Base-by-base conservation (phyloP, 2,113 vertebrate genomes). In the Leptobrachium ailaonicum region DNA sequence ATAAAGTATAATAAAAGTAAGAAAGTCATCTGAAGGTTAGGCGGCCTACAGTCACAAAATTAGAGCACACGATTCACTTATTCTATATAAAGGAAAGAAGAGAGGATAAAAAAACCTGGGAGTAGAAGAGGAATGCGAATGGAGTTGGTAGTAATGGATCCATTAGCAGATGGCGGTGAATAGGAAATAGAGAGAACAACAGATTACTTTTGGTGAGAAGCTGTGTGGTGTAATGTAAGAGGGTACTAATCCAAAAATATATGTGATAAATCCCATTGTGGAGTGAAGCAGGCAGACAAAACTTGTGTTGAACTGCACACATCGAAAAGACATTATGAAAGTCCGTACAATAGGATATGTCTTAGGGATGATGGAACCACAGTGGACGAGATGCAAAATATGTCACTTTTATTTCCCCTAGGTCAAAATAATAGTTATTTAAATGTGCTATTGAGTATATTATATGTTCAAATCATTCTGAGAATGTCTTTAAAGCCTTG, bases 151-250 rank as follows among this genome's bases (percentile, higher is more conserved):
- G 54, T 62, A 74, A 66, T 47, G 45, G 14, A 67, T 9, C 2
- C 45, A 67, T 75, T 53, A 64, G 13, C 7, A 14, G 13, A 40
- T 3, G 44, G 47, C 41, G 11, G 12, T 75, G 62, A 75, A 53
- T 50, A 66, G 43, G 50, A 11, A 66, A 45, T 76, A 40, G 45
- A 67, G 47, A 44, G 20, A 32, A 14, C 2, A 8, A 43, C 47
- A 76, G 63, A 45, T 66, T 66, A 13, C 62, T 76, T 76, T 68
- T 66, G 73, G 64, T 54, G 41, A 67, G 41, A 64, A 56, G 41
- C 63, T 56, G 14, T 12, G 45, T 50, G 62, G 4, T 2, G 45
- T 14, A 76, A 12, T 67, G 45, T 67, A 56, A 14, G 62, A 42
- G 41, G 20, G 32, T 53, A 67, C 32, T 20, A 67, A 76, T 56